These are phyloP conservation scores for Ispidina lecontei DNA, from an alignment of 2,797 vertebrate genomes.

Conservation along the genomic window DNA sequence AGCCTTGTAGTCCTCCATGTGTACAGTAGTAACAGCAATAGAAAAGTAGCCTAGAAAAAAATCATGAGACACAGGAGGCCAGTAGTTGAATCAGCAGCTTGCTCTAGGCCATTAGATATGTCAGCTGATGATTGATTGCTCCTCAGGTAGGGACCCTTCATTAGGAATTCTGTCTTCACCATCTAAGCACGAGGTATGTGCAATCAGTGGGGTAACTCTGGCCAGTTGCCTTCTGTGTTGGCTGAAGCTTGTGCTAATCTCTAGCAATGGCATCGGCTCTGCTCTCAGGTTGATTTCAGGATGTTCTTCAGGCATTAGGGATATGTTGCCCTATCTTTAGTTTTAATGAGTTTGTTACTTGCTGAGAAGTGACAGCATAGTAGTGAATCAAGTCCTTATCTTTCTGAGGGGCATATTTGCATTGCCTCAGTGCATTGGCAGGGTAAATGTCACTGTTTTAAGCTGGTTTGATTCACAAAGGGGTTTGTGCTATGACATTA, in stretches of 20 bases:
- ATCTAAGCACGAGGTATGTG: neutral
- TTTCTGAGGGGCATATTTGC: neutral
- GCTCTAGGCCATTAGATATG: neutral
- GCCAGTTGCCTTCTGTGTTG: neutral
- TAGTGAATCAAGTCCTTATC: neutral
- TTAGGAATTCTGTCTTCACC: neutral
- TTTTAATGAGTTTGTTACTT: neutral
- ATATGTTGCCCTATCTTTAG: neutral
- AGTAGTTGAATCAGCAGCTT: neutral
- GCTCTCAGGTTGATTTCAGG: neutral
- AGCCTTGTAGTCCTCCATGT: neutral
- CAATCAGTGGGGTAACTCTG: neutral
- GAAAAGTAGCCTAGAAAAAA: neutral
- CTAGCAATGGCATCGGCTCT: neutral
- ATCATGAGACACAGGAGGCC: neutral
- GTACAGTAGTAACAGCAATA: neutral
- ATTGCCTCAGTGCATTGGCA: neutral
- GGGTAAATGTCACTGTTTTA: conserved; percentile 7
- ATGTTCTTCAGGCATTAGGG: neutral
- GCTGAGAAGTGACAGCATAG: neutral
- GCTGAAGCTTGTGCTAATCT: neutral
- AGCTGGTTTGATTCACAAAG: neutral
- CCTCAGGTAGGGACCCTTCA: neutral
- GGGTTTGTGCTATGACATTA: neutral
- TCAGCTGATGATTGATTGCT: neutral